Base-by-base conservation (phyloP, 2,797 vertebrate species). In the Pangasius macronema region DNA sequence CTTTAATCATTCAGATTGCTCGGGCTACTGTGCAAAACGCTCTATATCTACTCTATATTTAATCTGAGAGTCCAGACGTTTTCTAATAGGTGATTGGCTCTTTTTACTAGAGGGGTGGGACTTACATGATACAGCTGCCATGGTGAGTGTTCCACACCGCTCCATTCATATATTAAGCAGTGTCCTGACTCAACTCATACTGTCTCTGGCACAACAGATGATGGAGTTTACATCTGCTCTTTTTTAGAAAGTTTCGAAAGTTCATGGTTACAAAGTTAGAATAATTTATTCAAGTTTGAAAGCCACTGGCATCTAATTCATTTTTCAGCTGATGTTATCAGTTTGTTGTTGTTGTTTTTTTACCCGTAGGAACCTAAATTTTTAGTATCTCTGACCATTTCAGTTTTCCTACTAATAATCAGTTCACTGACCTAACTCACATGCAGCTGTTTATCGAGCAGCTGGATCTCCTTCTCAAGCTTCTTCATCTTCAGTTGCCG, bases 401-500 rank as follows among this genome's bases (percentile, higher is more conserved):
- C 24, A 63, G 6, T 9, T 7, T 14, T 82, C 57, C 49, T 30
- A 82, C 59, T 46, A 65, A 30, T 46, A 22, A 65, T 49, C 42
- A 81, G 30, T 24, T 81, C 20, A 30, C 14, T 65, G 79, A 39
- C 18, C 79, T 82, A 85, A 75, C 87, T 90, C 65, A 88, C 84
- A 85, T 85, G 85, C 89, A 90, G 33, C 77, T 90, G 83, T 81
- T 85, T 90, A 85, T 91, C 91, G 7, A 91, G 84, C 59, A 91
- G 55, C 90, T 89, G 87, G 61, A 91, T 91, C 83, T 91, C 91
- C 85, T 88, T 91, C 72, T 91, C 86, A 1, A 91, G 87, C 86
- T 90, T 91, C 68, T 77, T 87, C 91, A 91, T 91, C 90, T 91
- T 91, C 49, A 91, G 88, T 13, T 89, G 89, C 18, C 91, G 87